These are phyloP conservation scores for Neosilurus mollespiculum DNA, from an alignment of 2,797 vertebrate species.

Conservation along the genomic window DNA sequence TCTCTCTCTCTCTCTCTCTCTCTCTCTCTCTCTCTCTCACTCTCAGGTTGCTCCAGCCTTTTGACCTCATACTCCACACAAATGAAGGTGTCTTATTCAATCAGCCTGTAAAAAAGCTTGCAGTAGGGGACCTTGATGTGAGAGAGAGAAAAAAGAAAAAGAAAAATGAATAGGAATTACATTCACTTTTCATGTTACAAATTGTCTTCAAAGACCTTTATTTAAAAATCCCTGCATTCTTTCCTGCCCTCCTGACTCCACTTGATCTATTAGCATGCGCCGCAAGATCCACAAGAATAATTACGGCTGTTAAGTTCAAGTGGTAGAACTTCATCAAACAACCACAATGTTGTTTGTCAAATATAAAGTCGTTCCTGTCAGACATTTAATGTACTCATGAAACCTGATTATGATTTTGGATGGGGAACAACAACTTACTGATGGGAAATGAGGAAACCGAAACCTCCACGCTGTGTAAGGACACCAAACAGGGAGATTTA, in stretches of 20 bases:
- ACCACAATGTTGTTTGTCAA: constrained; percentile 38
- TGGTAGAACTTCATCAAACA: constrained; percentile 26
- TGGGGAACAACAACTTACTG: constrained; percentile 11
- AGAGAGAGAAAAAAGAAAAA: background rate
- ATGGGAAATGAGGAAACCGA: constrained; percentile 20
- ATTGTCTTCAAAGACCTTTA: constrained; percentile 33
- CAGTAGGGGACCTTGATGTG: background rate
- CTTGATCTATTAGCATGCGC: constrained; percentile 28
- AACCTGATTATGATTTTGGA: constrained; percentile 31
- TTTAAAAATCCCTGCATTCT: constrained; percentile 10
- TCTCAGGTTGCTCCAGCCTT: constrained; percentile 49
- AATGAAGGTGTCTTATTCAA: constrained; percentile 55
- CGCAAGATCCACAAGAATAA: constrained; percentile 34
- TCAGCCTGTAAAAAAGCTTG: constrained; percentile 45
- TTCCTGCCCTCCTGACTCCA: constrained; percentile 27
- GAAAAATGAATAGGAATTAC: constrained; percentile 38
- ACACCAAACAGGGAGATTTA: constrained; percentile 42
- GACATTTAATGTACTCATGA: constrained; percentile 13
- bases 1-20: background rate
- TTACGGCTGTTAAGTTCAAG: constrained; percentile 27
- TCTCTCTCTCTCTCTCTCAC: background rate
- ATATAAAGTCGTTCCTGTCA: constrained; percentile 7
- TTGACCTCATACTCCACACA: constrained; percentile 50
- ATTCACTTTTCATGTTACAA: constrained; percentile 26
- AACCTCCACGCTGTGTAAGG: constrained; percentile 28